phyloP scores from a whole-genome alignment of 2,113 vertebrate genomes.

The Petrocephalus zakoni region DNA sequence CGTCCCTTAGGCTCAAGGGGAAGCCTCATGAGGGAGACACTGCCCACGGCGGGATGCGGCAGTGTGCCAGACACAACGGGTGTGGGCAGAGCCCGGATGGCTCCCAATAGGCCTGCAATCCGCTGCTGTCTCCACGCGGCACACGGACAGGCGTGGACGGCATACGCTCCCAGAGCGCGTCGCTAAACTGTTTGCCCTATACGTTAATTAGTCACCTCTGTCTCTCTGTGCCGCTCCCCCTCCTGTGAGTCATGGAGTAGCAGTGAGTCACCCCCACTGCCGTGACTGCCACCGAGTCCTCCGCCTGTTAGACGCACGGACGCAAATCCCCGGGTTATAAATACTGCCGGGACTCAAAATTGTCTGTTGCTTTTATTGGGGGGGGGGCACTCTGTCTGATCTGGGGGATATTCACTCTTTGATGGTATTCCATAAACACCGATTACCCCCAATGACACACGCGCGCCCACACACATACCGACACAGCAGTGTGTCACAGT shows the following conservation, averaged over 20 bases:
- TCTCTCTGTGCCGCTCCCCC: neutral
- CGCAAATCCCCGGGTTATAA: slow-evolving; percentile 4
- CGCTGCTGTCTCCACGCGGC: neutral
- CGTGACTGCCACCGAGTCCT: slow-evolving; percentile 1
- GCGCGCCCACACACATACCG: neutral
- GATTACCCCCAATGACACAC: neutral
- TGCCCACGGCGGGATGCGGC: neutral
- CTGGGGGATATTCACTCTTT: neutral
- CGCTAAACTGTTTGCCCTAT: slow-evolving; percentile 1
- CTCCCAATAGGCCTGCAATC: neutral
- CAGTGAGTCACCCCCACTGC: slow-evolving; percentile 21
- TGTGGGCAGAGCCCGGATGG: neutral
- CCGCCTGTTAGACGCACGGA: slow-evolving; percentile 14
- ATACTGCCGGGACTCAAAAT: neutral
- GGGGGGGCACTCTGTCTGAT: neutral
- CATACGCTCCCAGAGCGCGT: neutral
- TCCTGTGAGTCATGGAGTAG: slow-evolving; percentile 18
- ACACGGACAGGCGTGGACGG: neutral
- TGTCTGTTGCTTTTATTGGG: neutral
- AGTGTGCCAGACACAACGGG: neutral
- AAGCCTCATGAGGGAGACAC: neutral
- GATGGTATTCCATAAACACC: neutral
- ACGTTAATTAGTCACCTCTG: slow-evolving; percentile 12
- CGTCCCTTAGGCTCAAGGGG: neutral
- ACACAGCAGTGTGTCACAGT: neutral